A percentile compares a stretch with the other conserved stretches of the same genome.
These are phyloP conservation scores for Trogon melanurus DNA, from an alignment of 2,113 vertebrate species.

Conservation along the genomic window DNA sequence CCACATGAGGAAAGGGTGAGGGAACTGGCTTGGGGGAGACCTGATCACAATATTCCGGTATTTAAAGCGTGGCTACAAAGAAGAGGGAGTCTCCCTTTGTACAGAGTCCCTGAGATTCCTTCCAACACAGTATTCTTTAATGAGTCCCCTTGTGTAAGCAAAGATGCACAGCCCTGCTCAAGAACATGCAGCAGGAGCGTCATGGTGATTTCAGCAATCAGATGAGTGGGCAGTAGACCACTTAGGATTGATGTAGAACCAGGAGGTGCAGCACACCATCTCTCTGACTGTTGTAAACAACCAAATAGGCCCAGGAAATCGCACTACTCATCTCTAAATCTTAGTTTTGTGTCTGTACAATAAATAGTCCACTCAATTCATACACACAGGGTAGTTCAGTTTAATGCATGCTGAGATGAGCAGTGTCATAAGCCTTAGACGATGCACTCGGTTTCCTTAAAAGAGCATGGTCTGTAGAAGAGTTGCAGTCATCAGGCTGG, in stretches of 20 bases:
- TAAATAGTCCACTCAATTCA: not conserved
- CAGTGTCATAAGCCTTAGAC: not conserved
- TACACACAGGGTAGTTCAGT: not conserved
- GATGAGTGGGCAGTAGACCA: not conserved
- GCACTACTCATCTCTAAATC: not conserved
- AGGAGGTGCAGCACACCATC: accelerated
- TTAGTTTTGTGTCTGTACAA: not conserved
- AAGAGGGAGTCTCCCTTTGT: not conserved
- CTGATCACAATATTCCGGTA: not conserved
- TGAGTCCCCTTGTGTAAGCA: not conserved
- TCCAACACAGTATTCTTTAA: not conserved
- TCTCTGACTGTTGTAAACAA: not conserved
- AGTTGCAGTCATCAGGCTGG: not conserved
- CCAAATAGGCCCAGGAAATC: not conserved
- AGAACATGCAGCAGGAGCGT: accelerated
- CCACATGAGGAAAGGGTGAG: not conserved
- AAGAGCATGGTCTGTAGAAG: not conserved
- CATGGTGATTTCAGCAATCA: not conserved
- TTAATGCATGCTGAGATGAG: accelerated
- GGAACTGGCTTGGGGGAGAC: not conserved
- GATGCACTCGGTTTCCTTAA: not conserved
- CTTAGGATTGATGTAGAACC: not conserved
- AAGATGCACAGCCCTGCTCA: not conserved
- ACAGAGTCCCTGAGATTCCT: not conserved
- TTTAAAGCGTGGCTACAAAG: not conserved